Conservation (phyloP, 2,888 invertebrate species). For the Drosophila anomalipes region DNA sequence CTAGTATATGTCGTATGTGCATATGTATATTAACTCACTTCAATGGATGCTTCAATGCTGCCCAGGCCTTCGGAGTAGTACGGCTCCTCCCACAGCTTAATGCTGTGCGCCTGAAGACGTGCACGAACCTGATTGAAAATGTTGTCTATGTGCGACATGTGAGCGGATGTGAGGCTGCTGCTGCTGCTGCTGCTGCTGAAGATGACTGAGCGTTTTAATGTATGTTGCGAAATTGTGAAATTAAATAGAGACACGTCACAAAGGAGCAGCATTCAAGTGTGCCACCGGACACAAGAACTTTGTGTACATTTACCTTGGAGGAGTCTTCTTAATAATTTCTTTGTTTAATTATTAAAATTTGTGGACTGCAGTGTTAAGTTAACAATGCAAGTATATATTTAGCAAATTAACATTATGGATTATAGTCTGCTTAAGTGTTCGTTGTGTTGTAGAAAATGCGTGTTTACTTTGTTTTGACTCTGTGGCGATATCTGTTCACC, state of each 20-base stretch:
- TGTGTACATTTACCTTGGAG: not conserved
- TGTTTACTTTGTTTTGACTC: slow-evolving; percentile 4
- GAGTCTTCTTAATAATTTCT: not conserved
- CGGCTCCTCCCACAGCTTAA: slow-evolving; percentile 92
- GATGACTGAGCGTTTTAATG: slow-evolving; percentile 25
- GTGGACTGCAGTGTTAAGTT: not conserved
- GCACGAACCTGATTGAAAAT: slow-evolving; percentile 89
- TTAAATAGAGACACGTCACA: slow-evolving; percentile 21
- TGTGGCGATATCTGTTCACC: not conserved
- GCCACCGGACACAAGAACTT: not conserved
- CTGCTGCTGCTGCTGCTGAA: not conserved
- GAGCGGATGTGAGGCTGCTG: not conserved
- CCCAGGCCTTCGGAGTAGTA: slow-evolving; percentile 87
- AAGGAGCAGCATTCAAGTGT: not conserved
- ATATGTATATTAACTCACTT: slow-evolving; percentile 65
- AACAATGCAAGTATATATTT: not conserved
- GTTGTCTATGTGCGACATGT: slow-evolving; percentile 87
- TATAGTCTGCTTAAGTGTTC: not conserved
- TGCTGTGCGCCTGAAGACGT: slow-evolving; percentile 88
- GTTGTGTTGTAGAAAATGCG: slow-evolving; percentile 11
- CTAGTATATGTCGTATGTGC: not conserved
- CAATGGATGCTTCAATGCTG: slow-evolving; percentile 84
- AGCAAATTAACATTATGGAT: not conserved
- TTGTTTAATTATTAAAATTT: not conserved
- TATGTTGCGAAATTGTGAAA: slow-evolving; percentile 2